phyloP scores from a whole-genome alignment of 2,888 invertebrate species.

The Gymnosoma rotundatum region DNA sequence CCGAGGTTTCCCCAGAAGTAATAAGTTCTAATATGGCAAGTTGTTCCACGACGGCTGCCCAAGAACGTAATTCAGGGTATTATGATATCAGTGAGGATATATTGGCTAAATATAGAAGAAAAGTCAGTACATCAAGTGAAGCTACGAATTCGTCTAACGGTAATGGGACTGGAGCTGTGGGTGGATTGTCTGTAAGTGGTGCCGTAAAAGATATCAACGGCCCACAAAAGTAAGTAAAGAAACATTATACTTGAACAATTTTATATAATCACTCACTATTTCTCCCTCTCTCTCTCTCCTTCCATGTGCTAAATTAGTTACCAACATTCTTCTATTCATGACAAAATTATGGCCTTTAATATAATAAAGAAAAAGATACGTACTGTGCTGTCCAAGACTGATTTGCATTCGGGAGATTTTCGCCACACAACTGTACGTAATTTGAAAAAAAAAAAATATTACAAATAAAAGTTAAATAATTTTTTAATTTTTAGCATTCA shows the following conservation, averaged over 20 bases:
- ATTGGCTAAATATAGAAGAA: conserved; percentile 94
- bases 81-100: conserved; percentile 94
- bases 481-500: conserved; percentile 74
- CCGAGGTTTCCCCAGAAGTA: conserved; percentile 74
- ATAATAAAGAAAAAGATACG: conserved; percentile 91
- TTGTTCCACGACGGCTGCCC: conserved; percentile 36
- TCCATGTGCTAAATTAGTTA: conserved; percentile 12
- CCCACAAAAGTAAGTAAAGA: conserved; percentile 24
- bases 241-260: background rate
- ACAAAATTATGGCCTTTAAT: conserved; percentile 78
- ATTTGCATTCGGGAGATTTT: conserved; percentile 88
- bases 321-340: conserved; percentile 72
- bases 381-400: conserved; percentile 94
- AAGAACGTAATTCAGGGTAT: conserved; percentile 73
- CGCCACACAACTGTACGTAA: conserved; percentile 83
- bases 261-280: background rate
- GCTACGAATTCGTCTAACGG: conserved; percentile 82
- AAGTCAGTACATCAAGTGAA: conserved; percentile 84
- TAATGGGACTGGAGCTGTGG: conserved; percentile 73
- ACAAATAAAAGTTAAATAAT: background rate
- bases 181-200: conserved; percentile 71
- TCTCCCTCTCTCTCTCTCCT: background rate
- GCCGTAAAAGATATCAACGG: conserved; percentile 36
- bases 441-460: background rate
- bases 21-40: conserved; percentile 61